Base-by-base conservation (phyloP, 2,888 invertebrate species). In the Clepsis dumicolana region DNA sequence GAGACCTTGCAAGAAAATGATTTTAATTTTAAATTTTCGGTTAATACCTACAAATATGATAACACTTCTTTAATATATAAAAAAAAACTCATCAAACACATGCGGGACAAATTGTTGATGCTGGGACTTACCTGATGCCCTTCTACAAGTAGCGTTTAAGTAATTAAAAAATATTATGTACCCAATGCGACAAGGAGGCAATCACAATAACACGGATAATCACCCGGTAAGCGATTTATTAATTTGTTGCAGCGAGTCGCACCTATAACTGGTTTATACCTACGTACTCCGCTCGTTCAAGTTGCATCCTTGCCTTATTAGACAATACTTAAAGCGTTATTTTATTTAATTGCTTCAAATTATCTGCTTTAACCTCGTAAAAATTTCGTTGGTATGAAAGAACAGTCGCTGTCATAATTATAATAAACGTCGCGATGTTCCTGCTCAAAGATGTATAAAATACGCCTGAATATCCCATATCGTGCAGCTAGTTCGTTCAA, bases 81-180 rank as follows among this genome's bases (percentile, higher is more conserved):
- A 32, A 65, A 60, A 67, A 62, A 63, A 35, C 21, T 27, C 5
- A 12, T 10, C 56, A 27, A n/a, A 50, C 48, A 29, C 29, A 63
- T 67, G 62, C 57, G 50, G 67, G 62, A 8, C 29, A 29, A 44
- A 62, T 67, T 50, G 50, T 56, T 16, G 18, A 25, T 56, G 54
- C 44, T 27, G 16, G 27, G 62, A n/a, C 27, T 25, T 56, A 38
- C 38, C 16, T 63, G 50, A 57, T 57, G 62, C 56, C 62, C 67
- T 63, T 50, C 67, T 50, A 41, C 38, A 48, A 63, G 57, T 63
- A 50, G 38, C 44, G 44, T 21, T 62, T 21, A 32, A 16, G 16
- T 29, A 63, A 50, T 63, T 63, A 62, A 57, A 62, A 67, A 41
- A 65, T 48, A 63, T 38, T n/a, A 62, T 50, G 50, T 25, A 35